Conservation (phyloP, 2,797 vertebrate genomes). For the Strix occidentalis region DNA sequence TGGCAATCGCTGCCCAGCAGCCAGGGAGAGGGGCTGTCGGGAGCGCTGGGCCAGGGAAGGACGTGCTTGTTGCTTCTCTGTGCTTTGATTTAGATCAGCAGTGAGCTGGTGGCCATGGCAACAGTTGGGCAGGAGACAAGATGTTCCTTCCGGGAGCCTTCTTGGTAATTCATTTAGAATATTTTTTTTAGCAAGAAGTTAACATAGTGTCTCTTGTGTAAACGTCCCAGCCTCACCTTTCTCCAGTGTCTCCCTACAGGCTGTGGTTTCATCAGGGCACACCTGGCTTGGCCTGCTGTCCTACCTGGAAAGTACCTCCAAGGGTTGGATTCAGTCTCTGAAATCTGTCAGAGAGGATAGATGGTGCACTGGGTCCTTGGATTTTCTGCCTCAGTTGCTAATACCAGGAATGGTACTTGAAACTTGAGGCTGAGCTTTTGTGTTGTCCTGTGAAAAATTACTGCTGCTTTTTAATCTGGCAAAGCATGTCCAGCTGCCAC, state of each 20-base stretch:
- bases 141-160: constrained; percentile 16
- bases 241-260: not conserved
- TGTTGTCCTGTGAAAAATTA: not conserved
- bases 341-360: not conserved
- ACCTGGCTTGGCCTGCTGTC: not conserved
- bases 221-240: not conserved
- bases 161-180: not conserved
- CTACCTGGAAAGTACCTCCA: not conserved
- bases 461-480: not conserved
- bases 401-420: not conserved
- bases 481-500: fast-evolving
- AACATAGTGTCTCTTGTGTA: not conserved
- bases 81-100: not conserved
- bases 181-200: not conserved
- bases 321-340: not conserved
- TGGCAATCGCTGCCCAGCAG: not conserved
- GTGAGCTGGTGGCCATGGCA: constrained; percentile 46
- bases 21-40: not conserved
- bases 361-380: not conserved
- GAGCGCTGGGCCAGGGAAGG: not conserved
- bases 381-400: not conserved
- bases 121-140: constrained; percentile 16
- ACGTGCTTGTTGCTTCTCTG: not conserved
- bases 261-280: not conserved
- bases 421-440: not conserved